phyloP scores from a whole-genome alignment of 2,888 invertebrate species.

The Chymomyza caudatula region DNA sequence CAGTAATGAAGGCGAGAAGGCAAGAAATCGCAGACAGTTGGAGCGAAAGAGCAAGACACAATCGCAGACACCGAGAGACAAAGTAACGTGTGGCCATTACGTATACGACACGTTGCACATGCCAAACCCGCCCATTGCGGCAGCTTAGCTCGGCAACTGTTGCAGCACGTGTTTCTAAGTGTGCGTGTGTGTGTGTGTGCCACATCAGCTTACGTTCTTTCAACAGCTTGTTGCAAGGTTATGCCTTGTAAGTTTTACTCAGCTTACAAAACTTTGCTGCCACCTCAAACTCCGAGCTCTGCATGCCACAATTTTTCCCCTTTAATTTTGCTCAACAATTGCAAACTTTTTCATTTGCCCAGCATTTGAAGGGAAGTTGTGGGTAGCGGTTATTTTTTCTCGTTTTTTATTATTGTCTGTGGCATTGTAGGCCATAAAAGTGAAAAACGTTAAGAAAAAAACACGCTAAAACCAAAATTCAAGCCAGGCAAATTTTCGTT shows the following conservation, averaged over 20 bases:
- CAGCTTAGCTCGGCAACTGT: conserved; percentile 46
- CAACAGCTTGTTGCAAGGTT: conserved; percentile 38
- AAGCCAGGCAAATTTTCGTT: neutral
- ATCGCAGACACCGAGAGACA: neutral
- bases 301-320: conserved; percentile 15
- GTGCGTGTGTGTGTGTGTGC: conserved; percentile 10
- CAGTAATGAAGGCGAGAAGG: conserved; percentile 47
- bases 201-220: neutral
- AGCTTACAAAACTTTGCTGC: conserved; percentile 21
- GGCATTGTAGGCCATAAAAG: neutral
- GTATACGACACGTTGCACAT: conserved; percentile 52
- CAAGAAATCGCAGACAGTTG: conserved; percentile 15
- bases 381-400: neutral
- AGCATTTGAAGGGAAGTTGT: neutral
- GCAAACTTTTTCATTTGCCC: conserved; percentile 34
- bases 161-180: conserved; percentile 35
- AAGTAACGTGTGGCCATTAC: conserved; percentile 43
- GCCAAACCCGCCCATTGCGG: conserved; percentile 21
- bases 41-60: conserved; percentile 21
- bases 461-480: neutral
- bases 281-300: neutral
- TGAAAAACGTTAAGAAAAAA: neutral
- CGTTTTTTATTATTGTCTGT: neutral
- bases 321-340: conserved; percentile 59
- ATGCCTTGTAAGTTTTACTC: conserved; percentile 1